A percentile compares a stretch with the other conserved stretches of the same genome.
These are phyloP conservation scores for Physella acuta DNA, from an alignment of 1,140 invertebrate genomes.

Conservation along the genomic window DNA sequence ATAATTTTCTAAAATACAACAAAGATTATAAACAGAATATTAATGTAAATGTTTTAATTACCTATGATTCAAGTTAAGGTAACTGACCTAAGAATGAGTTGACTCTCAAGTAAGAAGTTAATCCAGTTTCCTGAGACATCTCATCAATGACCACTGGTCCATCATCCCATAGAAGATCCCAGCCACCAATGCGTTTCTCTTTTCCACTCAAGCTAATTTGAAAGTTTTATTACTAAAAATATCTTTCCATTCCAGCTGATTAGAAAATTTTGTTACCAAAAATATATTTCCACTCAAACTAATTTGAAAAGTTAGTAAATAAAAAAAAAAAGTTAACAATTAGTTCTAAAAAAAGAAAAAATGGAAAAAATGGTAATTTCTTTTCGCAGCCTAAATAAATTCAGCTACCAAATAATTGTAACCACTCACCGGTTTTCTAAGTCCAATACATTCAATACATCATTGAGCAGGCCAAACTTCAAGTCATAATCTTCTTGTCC, in stretches of 20 bases:
- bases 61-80: neutral
- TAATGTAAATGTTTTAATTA: neutral
- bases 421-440: conserved; percentile 59
- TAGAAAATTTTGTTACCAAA: neutral
- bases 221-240: neutral
- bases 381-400: neutral
- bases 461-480: conserved; percentile 62
- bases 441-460: conserved; percentile 63
- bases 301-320: neutral
- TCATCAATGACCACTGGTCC: conserved; percentile 62
- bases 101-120: conserved; percentile 27
- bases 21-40: neutral
- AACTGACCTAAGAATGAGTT: conserved; percentile 52
- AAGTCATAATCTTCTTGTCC: conserved; percentile 63
- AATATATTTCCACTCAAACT: neutral
- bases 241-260: no score
- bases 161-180: conserved; percentile 68
- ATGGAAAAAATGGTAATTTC: neutral
- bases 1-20: neutral
- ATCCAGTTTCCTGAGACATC: conserved; percentile 33
- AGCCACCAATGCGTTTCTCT: conserved; percentile 66
- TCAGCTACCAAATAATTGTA: neutral
- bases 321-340: no score
- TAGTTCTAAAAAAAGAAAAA: neutral
- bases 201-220: conserved; percentile 60